A percentile compares a stretch with the other conserved stretches of the same genome.
These are phyloP conservation scores for Alloplasta piceator DNA, from an alignment of 2,888 invertebrate genomes.

Conservation along the genomic window DNA sequence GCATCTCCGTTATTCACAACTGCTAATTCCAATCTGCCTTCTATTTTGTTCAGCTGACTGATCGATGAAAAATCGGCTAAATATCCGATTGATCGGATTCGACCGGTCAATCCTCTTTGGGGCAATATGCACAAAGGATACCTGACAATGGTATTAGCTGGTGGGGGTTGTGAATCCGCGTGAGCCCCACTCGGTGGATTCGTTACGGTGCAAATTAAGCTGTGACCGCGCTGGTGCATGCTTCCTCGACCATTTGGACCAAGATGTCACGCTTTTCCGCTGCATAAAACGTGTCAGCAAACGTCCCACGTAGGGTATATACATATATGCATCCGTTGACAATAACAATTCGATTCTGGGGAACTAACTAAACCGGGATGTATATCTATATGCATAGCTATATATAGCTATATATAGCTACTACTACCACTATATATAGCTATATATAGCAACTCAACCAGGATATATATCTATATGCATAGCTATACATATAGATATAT, in stretches of 20 bases:
- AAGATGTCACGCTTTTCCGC: constrained; percentile 41
- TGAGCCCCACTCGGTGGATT: constrained; percentile 35
- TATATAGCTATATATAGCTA: no score
- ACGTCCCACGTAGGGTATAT: constrained; percentile 33
- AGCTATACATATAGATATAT: no score
- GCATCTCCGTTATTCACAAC: not conserved
- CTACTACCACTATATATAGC: no score
- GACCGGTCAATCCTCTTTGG: constrained; percentile 32
- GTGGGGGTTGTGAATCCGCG: not conserved
- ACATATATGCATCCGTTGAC: no score
- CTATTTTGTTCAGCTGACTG: not conserved
- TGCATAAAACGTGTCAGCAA: constrained; percentile 49
- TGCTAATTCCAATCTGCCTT: not conserved
- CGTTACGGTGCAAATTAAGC: constrained; percentile 30
- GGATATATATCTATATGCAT: no score
- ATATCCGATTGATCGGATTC: constrained; percentile 21
- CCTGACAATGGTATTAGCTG: not conserved
- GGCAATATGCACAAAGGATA: constrained; percentile 1
- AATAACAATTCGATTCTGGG: no score
- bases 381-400: no score
- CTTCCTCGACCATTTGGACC: constrained; percentile 5
- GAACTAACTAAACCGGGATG: no score
- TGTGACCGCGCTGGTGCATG: constrained; percentile 4
- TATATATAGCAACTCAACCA: no score
- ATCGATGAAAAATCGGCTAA: not conserved